phyloP scores from a whole-genome alignment of 2,888 invertebrate species.

The Drosophila longiperda region DNA sequence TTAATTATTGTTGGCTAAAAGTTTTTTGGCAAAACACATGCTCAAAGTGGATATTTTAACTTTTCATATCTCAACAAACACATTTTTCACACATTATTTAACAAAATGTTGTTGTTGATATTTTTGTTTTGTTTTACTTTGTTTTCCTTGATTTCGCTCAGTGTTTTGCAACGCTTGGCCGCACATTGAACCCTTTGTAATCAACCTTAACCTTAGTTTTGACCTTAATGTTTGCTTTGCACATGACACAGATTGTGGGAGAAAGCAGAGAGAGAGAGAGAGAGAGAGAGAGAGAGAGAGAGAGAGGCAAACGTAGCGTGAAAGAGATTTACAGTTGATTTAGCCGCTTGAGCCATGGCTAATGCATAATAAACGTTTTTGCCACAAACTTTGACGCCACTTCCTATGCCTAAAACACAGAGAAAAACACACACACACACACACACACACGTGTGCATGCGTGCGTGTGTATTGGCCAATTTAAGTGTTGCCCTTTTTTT shows the following conservation, averaged over 20 bases:
- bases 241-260: neutral
- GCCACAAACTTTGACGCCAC: slow-evolving; percentile 70
- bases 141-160: neutral
- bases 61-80: slow-evolving; percentile 17
- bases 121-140: slow-evolving; percentile 7
- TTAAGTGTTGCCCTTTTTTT: slow-evolving; percentile 16
- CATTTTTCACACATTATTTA: slow-evolving; percentile 44
- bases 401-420: slow-evolving; percentile 34
- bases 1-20: slow-evolving; percentile 2
- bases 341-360: slow-evolving; percentile 71
- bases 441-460: slow-evolving; percentile 15
- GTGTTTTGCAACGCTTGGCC: slow-evolving; percentile 46
- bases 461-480: slow-evolving; percentile 45
- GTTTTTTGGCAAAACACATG: neutral
- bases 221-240: slow-evolving; percentile 55
- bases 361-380: slow-evolving; percentile 76
- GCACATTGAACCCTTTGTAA: slow-evolving; percentile 50
- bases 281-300: neutral
- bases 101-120: slow-evolving; percentile 21
- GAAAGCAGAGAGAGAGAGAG: slow-evolving; percentile 21
- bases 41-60: slow-evolving; percentile 1
- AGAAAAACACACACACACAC: slow-evolving; percentile 11
- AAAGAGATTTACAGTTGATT: slow-evolving; percentile 76
- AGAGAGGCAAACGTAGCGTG: slow-evolving; percentile 2
- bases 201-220: slow-evolving; percentile 27